Evolutionary conservation across 2,113 vertebrate genomes (phyloP).

Genomic region (Lepisosteus oculatus): DNA sequence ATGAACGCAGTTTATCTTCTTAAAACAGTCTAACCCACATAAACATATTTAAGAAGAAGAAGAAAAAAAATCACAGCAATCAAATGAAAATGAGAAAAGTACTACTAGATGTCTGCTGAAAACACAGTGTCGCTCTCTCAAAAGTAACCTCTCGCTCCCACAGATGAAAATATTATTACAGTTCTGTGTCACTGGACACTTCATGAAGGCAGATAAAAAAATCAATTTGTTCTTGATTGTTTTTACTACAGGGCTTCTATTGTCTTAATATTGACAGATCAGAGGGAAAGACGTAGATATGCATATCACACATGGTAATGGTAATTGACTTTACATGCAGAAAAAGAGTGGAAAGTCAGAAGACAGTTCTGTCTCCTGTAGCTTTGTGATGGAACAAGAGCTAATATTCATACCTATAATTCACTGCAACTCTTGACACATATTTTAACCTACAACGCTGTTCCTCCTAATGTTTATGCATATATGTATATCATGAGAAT

Average conservation of each 20-base stretch:
- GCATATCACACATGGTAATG: neutral
- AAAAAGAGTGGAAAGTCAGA: no score
- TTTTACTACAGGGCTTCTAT: neutral
- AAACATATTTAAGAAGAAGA: neutral
- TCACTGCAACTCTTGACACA: no score
- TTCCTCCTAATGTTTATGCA: no score
- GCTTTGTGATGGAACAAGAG: no score
- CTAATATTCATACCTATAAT: no score
- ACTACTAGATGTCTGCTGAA: neutral
- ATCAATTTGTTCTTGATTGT: slow-evolving; percentile 6
- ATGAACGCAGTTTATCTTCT: no score
- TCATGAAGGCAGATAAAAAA: neutral
- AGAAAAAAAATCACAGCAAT: neutral
- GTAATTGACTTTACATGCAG: no score
- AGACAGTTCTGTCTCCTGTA: no score
- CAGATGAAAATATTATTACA: neutral
- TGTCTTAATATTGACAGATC: slow-evolving; percentile 1
- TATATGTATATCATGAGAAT: no score
- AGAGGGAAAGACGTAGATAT: neutral
- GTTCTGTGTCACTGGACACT: neutral
- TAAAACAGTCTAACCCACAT: neutral
- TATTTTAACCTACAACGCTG: no score
- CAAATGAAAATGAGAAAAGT: neutral
- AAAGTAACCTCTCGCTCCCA: neutral
- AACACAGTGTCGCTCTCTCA: neutral